phyloP scores from a whole-genome alignment of 2,113 vertebrate genomes.

The Mus musculus region DNA sequence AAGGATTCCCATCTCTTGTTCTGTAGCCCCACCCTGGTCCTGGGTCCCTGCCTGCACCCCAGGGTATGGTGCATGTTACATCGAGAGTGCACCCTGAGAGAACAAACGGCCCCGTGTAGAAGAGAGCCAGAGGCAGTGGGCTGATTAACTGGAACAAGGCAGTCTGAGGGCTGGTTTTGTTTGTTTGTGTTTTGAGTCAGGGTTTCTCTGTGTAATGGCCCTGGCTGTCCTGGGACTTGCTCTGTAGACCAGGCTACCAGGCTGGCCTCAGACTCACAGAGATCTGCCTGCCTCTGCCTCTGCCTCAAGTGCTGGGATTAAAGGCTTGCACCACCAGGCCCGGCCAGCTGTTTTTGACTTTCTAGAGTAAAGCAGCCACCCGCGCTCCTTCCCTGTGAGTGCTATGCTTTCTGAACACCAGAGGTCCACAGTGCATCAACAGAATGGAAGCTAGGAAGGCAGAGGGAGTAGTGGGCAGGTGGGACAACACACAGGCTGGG shows the following conservation, averaged over 20 bases:
- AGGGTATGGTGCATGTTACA: background rate
- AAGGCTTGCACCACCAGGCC: background rate
- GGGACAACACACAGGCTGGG: too few species aligned
- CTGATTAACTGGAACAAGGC: background rate
- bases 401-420: background rate
- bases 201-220: background rate
- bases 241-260: background rate
- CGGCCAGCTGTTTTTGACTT: too few species aligned
- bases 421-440: background rate
- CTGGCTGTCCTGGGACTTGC: background rate
- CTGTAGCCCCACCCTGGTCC: background rate
- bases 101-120: background rate
- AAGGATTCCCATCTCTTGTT: background rate
- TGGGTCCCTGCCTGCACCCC: background rate
- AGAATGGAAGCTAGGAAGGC: background rate
- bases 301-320: background rate
- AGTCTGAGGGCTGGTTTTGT: background rate
- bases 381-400: too few species aligned
- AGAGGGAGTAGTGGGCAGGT: background rate
- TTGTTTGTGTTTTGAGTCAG: background rate
- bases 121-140: background rate
- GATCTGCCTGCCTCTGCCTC: background rate
- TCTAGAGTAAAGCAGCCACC: background rate
- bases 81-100: background rate
- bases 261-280: background rate